Conservation (phyloP, 2,888 invertebrate genomes). For the Pristionchus entomophagus region DNA sequence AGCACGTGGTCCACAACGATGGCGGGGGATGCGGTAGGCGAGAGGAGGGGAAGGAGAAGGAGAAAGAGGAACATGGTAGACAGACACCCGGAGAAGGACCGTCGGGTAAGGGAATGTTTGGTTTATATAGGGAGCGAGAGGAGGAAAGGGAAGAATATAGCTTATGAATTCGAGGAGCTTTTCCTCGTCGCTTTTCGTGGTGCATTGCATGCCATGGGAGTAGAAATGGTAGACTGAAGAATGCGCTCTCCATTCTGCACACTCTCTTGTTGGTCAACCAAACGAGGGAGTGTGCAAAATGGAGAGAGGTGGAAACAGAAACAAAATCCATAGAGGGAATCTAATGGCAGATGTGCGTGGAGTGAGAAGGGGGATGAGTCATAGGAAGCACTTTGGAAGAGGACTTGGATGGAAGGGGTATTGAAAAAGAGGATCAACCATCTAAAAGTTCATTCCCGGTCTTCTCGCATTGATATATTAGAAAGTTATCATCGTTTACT, state of each 20-base stretch:
- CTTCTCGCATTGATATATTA: background rate
- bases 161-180: constrained; percentile 35
- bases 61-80: constrained; percentile 1
- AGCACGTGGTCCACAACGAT: constrained; percentile 41
- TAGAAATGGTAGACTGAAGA: no score
- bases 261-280: no score
- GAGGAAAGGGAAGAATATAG: background rate
- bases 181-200: constrained; percentile 23
- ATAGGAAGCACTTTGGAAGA: constrained; percentile 27
- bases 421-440: constrained; percentile 44
- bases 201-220: background rate
- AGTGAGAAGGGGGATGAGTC: background rate
- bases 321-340: background rate
- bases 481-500: background rate
- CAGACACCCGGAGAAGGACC: background rate
- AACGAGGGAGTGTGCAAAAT: background rate
- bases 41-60: background rate
- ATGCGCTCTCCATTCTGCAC: no score
- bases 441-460: background rate
- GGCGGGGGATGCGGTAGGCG: background rate
- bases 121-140: constrained; percentile 20
- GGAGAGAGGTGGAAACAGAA: no score
- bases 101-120: background rate
- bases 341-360: constrained; percentile 10
- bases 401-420: background rate